Percentiles rank a stretch among this genome's conserved stretches.
Conservation (phyloP, 2,888 invertebrate species). For the Thymelicus acteon region DNA sequence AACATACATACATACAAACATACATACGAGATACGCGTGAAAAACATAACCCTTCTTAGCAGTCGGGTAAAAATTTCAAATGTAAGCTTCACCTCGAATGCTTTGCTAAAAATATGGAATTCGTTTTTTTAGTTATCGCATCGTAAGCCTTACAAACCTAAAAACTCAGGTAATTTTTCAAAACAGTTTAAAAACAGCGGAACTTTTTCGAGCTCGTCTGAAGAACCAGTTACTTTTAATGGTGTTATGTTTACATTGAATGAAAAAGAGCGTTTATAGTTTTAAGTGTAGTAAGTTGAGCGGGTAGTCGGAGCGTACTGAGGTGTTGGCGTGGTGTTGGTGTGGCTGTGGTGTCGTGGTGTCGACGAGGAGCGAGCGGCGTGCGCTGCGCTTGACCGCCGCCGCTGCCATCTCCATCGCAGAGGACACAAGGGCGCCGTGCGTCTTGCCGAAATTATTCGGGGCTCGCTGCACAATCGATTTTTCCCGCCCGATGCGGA, state of each 20-base stretch:
- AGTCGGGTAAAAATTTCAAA: no score
- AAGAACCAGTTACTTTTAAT: no score
- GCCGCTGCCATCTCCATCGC: slow-evolving; percentile 50
- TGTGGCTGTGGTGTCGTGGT: neutral
- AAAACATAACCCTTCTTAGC: no score
- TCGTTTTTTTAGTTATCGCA: no score
- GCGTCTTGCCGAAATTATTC: slow-evolving; percentile 85
- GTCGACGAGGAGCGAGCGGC: slow-evolving; percentile 57
- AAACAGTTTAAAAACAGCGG: no score
- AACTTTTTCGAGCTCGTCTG: no score
- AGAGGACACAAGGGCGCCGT: slow-evolving; percentile 81
- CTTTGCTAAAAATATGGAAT: no score
- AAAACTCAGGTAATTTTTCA: no score
- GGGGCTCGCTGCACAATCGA: slow-evolving; percentile 85
- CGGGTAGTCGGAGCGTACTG: neutral
- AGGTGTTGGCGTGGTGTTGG: neutral
- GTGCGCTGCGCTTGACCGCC: slow-evolving; percentile 68
- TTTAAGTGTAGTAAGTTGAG: neutral
- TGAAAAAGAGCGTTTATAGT: neutral
- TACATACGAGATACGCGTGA: no score
- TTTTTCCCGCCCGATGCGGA: slow-evolving; percentile 85
- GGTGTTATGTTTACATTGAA: neutral
- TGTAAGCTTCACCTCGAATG: no score
- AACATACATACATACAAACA: no score
- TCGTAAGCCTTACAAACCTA: no score